phyloP scores from a whole-genome alignment of 64 coral and sea anemone genomes.

The Stylophora pistillata region DNA sequence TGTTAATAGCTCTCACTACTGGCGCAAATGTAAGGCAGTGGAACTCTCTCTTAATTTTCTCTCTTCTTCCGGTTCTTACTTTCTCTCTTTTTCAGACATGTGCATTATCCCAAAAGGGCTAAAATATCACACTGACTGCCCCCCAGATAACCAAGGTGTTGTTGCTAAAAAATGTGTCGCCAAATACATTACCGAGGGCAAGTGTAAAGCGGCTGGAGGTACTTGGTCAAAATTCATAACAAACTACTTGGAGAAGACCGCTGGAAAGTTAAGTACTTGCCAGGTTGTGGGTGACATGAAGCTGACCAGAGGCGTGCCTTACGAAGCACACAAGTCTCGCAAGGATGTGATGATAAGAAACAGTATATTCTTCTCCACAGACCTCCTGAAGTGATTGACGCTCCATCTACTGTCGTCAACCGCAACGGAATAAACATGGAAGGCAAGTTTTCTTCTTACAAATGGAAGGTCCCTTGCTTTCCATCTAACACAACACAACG shows the following conservation, averaged over 20 bases:
- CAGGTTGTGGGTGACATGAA: background rate
- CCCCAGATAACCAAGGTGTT: background rate
- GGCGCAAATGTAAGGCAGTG: background rate
- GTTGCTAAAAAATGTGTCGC: background rate
- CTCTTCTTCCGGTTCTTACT: background rate
- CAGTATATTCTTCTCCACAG: slow-evolving; percentile 13
- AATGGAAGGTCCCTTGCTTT: slow-evolving; percentile 35
- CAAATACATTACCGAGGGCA: background rate
- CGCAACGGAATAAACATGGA: slow-evolving; percentile 25
- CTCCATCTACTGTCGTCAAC: slow-evolving; percentile 38
- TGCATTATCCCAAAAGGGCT: slow-evolving; percentile 8
- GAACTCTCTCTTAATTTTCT: background rate
- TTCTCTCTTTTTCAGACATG: background rate
- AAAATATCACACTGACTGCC: background rate
- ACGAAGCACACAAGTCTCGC: slow-evolving; percentile 2
- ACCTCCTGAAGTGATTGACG: slow-evolving; percentile 16
- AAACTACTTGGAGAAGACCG: slow-evolving; percentile 4
- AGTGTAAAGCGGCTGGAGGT: background rate
- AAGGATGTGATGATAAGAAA: background rate
- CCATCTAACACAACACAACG: slow-evolving; percentile 26
- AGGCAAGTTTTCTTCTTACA: slow-evolving; percentile 38
- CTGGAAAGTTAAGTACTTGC: background rate
- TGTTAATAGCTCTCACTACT: background rate
- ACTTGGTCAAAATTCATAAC: slow-evolving; percentile 4
- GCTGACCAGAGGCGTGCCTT: background rate